phyloP scores from a whole-genome alignment of 2,888 invertebrate species.

The Coecobrya sp. region DNA sequence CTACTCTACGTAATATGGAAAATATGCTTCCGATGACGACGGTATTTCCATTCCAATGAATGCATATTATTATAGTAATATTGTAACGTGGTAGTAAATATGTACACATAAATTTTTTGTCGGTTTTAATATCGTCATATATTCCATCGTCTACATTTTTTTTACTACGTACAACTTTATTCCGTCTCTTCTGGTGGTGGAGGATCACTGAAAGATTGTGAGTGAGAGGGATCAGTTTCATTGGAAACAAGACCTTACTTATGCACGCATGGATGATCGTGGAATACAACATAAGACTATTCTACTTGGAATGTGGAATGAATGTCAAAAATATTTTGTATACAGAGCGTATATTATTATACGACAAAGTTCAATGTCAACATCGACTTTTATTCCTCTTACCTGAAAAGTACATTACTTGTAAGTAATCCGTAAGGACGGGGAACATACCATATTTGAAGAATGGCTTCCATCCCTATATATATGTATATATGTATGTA shows the following conservation, averaged over 20 bases:
- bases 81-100: neutral
- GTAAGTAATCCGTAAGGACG: constrained; percentile 53
- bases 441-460: constrained; percentile 14
- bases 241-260: constrained; percentile 31
- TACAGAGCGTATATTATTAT: neutral
- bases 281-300: neutral
- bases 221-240: constrained; percentile 43
- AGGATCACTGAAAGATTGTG: constrained; percentile 1
- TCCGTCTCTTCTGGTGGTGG: neutral
- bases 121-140: constrained; percentile 13
- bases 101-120: constrained; percentile 19
- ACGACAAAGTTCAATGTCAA: constrained; percentile 53
- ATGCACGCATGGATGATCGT: constrained; percentile 20
- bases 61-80: constrained; percentile 9
- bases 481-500: neutral
- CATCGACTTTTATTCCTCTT: constrained; percentile 8
- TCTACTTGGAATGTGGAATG: neutral
- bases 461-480: neutral
- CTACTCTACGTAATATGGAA: neutral
- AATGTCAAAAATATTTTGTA: constrained; percentile 32
- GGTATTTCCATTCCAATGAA: constrained; percentile 27
- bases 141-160: neutral
- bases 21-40: constrained; percentile 2
- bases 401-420: constrained; percentile 56
- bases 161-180: neutral